Percentiles rank a stretch among this genome's conserved stretches.
Conservation (phyloP, 2,113 vertebrate species). For the Opisthocomus hoazin region DNA sequence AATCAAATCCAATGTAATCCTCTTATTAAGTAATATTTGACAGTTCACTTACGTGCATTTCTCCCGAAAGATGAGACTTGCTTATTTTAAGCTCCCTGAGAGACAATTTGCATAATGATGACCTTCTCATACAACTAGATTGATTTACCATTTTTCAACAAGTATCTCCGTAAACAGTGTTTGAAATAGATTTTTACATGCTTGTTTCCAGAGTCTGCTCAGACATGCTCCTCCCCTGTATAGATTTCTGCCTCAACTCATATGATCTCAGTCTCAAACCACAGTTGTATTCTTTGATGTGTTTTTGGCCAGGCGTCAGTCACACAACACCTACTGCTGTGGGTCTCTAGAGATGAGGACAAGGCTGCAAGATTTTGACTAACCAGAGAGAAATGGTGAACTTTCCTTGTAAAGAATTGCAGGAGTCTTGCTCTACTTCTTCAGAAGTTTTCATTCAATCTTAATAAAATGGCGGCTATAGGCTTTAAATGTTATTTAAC, state of each 20-base stretch:
- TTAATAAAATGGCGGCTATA: neutral
- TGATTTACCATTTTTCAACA: neutral
- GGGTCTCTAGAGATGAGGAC: neutral
- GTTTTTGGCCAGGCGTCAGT: neutral
- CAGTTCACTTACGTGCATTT: neutral
- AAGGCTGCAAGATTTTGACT: neutral
- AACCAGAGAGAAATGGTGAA: neutral
- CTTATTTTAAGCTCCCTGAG: conserved; percentile 24
- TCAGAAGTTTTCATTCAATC: neutral
- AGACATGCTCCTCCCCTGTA: neutral
- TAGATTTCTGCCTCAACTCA: neutral
- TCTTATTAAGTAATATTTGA: conserved; percentile 48
- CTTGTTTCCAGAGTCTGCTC: neutral
- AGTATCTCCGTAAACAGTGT: neutral
- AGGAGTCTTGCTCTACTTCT: neutral
- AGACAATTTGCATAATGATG: neutral
- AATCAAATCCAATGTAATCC: conserved; percentile 35
- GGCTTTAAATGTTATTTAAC: neutral
- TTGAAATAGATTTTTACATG: neutral
- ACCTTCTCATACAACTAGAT: conserved; percentile 1
- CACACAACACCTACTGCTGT: neutral
- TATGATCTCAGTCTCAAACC: neutral
- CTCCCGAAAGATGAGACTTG: neutral
- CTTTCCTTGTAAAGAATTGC: neutral
- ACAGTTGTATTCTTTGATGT: neutral